Percentiles rank a stretch among this genome's conserved stretches.
Evolutionary conservation across 2,888 invertebrate genomes (phyloP).

Genomic region (Yponomeuta cagnagella): DNA sequence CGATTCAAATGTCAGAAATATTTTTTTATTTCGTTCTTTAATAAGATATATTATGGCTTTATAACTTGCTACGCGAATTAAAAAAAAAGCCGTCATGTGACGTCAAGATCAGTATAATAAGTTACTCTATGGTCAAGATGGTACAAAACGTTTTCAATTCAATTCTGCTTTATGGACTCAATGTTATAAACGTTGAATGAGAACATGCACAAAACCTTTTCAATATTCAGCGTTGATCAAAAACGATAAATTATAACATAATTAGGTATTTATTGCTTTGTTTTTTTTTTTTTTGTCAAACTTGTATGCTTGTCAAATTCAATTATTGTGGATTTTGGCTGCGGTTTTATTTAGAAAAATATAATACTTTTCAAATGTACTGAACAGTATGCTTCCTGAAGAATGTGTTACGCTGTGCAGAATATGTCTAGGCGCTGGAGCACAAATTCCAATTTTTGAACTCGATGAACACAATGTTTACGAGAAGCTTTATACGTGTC

Average conservation of each 20-base stretch:
- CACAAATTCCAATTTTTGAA: slow-evolving; percentile 50
- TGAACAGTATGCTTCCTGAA: neutral
- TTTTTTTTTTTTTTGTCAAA: neutral
- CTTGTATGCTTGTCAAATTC: neutral
- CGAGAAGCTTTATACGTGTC: slow-evolving; percentile 43
- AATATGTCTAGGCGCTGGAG: slow-evolving; percentile 54
- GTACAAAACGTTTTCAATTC: too few relatives aligned
- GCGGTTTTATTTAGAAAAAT: neutral
- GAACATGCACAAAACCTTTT: too few relatives aligned
- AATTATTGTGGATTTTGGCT: neutral
- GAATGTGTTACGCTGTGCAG: slow-evolving; percentile 37
- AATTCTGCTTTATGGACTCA: neutral
- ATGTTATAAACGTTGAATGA: too few relatives aligned
- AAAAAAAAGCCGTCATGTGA: neutral
- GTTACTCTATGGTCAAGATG: too few relatives aligned
- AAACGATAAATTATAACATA: neutral
- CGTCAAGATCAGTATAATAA: too few relatives aligned
- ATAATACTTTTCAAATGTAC: neutral
- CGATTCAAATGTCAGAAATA: neutral
- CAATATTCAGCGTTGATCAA: neutral
- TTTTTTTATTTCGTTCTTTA: neutral
- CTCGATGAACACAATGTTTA: slow-evolving; percentile 28
- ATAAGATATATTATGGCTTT: neutral
- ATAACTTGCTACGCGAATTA: neutral
- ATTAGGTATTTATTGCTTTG: neutral